phyloP scores from a whole-genome alignment of 1,140 invertebrate species.

The Vanessa atalanta region DNA sequence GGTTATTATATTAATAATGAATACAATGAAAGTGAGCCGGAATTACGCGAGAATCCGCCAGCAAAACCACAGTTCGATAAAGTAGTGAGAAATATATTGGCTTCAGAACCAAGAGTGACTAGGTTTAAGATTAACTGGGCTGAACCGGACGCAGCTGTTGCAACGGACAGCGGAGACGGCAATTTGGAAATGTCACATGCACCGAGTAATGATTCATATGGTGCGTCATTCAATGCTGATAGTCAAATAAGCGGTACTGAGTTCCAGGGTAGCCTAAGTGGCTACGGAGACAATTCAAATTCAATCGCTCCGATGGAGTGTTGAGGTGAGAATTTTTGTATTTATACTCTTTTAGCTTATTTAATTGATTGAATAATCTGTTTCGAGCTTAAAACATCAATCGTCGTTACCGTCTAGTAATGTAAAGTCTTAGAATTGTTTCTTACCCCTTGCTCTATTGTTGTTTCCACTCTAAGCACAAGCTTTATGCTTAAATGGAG shows the following conservation, averaged over 20 bases:
- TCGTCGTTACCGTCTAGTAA: too few species aligned
- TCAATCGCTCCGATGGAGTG: slow-evolving; percentile 78
- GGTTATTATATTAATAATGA: slow-evolving; percentile 99
- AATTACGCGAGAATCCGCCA: slow-evolving; percentile 97
- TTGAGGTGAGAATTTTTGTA: slow-evolving; percentile 53
- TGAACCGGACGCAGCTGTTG: slow-evolving; percentile 82
- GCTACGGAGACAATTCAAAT: slow-evolving; percentile 77
- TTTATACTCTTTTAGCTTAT: too few species aligned
- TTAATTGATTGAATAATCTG: too few species aligned
- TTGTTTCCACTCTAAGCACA: too few species aligned
- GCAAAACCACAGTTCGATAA: slow-evolving; percentile 95
- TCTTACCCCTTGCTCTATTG: too few species aligned
- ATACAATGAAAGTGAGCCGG: slow-evolving; percentile 95
- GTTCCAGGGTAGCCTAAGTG: slow-evolving; percentile 72
- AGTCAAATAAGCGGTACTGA: slow-evolving; percentile 75
- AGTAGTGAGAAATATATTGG: slow-evolving; percentile 89
- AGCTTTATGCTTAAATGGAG: too few species aligned
- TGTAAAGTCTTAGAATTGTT: too few species aligned
- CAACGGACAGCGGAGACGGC: slow-evolving; percentile 57
- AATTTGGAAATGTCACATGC: slow-evolving; percentile 59
- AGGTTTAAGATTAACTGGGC: slow-evolving; percentile 99
- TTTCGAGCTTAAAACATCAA: too few species aligned
- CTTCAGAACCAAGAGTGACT: slow-evolving; percentile 96
- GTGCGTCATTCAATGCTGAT: slow-evolving; percentile 69
- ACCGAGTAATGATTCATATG: slow-evolving; percentile 71